A percentile compares a stretch with the other conserved stretches of the same genome.
Evolutionary conservation across 1,140 invertebrate genomes (phyloP).

Genomic region (Drosophila ananassae): DNA sequence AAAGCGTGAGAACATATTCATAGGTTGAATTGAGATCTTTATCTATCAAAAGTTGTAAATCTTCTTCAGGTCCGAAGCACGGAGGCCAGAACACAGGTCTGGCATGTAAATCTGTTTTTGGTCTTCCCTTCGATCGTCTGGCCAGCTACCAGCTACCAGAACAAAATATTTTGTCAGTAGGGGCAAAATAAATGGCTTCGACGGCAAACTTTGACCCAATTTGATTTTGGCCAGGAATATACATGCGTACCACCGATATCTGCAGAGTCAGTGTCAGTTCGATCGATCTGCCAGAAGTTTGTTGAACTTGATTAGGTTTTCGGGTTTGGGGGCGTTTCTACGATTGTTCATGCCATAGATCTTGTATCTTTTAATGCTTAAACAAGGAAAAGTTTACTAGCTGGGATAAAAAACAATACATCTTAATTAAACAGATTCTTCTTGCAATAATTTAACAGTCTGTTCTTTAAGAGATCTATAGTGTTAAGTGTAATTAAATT

Average conservation of each 20-base stretch:
- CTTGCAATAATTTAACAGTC: neutral
- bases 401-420: conserved; percentile 2
- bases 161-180: conserved; percentile 49
- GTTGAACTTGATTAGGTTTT: conserved; percentile 46
- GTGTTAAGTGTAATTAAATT: conserved; percentile 1
- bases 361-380: conserved; percentile 4
- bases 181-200: conserved; percentile 40
- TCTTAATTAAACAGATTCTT: neutral
- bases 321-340: conserved; percentile 22
- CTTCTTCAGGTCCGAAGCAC: conserved; percentile 23
- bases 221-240: conserved; percentile 26
- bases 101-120: conserved; percentile 32
- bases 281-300: conserved; percentile 23
- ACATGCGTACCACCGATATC: conserved; percentile 13
- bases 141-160: conserved; percentile 38
- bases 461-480: neutral
- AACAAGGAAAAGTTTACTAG: conserved; percentile 15
- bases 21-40: conserved; percentile 50
- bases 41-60: conserved; percentile 38
- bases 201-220: conserved; percentile 49
- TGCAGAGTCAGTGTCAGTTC: conserved; percentile 41
- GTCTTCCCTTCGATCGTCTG: neutral
- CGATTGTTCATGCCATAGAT: conserved; percentile 10
- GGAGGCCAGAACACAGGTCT: conserved; percentile 45
- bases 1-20: conserved; percentile 54